Evolutionary conservation across 2,888 invertebrate genomes (phyloP), one percentile per base, ranked within the genome.

Genomic region (Eupeodes latifasciatus): DNA sequence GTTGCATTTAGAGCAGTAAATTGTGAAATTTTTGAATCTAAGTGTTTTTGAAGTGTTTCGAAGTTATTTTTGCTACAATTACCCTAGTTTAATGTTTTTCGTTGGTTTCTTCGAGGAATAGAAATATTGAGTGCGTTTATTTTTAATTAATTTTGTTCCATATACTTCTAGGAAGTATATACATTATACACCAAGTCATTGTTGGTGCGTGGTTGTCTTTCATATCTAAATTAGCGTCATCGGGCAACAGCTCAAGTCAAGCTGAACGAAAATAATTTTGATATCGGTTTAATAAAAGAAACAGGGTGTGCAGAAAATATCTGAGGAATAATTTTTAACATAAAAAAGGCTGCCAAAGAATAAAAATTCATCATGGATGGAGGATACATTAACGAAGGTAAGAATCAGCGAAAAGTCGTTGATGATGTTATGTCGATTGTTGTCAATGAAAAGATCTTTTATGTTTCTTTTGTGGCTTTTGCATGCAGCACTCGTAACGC

Each of bases 371-470:
- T 92, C 90, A 93, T 93, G 93, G 93, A 93, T 89, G 92, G 93
- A 90, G 93, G 93, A 90, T 93, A 93, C 90, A 92, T 93, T 90
- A 93, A 93, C 90, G 93, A 93, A 93, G 93, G 93, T 93, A 91
- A 92, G 93, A 53, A 0, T 5, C 16, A 40, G 16, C 36, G 36
- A 55, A 49, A 75, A 76, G 72, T 74, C 57, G 53, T 87, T 87
- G 83, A 83, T 80, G 81, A 74, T 87, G 74, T n/a, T n/a, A n/a
- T n/a, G n/a, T n/a, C n/a, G n/a, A n/a, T n/a, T n/a, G n/a, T n/a
- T 77, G 80, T 83, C 83, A 51, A 67, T 51, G 59, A 62, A 77
- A 59, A 61, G 49, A 86, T 87, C 86, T 83, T 69, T 62, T 64
- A 71, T 61, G 44, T n/a, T 64, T 12, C 51, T 77, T 47, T 19